Evolutionary conservation across 1,140 invertebrate species (phyloP), one percentile per base, ranked within the genome.

Genomic region (Bradysia coprophila): DNA sequence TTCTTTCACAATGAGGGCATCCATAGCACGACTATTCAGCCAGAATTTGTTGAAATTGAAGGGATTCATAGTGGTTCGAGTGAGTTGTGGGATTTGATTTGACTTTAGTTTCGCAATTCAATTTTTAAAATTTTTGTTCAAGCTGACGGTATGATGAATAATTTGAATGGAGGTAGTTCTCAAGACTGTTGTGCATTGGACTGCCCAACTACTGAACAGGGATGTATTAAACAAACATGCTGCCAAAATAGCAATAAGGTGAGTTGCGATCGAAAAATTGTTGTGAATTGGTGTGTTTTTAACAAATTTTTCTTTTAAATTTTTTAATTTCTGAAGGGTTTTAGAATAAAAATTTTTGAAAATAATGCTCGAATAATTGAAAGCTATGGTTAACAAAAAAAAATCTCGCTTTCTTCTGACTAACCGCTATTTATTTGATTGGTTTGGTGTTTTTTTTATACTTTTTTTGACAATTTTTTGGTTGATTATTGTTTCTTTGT

Each of bases 21-120:
- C 36, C 80, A 84, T 57, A 90, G 85, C 3, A 91, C 87, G 2
- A 93, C 89, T 2, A 92, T 94, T 59, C 88, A 94, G 55, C 89
- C 89, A 0, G 89, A 94, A 70, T 92, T 94, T 56, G 76, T 88
- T 31, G 81, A 87, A 56, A 66, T 82, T 48, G 58, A 61, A 43
- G 55, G 51, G 37, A 36, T 42, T n/a, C 56, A 53, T 43, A 58
- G 57, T 23, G 51, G 56, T 50, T 58, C 57, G 16, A 57, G 60
- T 46, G 54, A 53, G 20, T 39, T 20, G 16, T 22, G 11, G n/a
- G 5, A 22, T 39, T 38, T 38, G 15, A 6, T 36, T 36, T 36
- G 5, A 36, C 19, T 4, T 38, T 38, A n/a, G n/a, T n/a, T n/a
- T n/a, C n/a, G 18, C 21, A 20, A 20, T 19, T 38, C 18, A 38